Conservation (phyloP, 1,140 invertebrate genomes). For the Brachionus manjavacas region DNA sequence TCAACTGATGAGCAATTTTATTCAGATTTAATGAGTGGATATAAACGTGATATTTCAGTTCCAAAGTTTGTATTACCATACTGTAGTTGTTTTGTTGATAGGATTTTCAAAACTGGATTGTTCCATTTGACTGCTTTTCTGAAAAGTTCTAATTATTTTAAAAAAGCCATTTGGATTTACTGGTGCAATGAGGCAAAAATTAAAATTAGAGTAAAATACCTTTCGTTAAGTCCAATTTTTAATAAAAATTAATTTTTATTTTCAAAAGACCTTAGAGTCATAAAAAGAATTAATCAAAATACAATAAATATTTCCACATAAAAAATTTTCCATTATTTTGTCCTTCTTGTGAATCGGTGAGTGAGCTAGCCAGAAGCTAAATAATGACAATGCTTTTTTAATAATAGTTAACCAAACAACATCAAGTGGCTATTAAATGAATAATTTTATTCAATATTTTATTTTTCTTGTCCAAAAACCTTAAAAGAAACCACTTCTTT, state of each 20-base stretch:
- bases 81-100: neutral
- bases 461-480: constrained; percentile 24
- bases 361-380: neutral
- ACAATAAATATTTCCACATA: neutral
- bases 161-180: no score
- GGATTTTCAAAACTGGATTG: neutral
- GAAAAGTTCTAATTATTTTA: no score
- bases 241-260: neutral
- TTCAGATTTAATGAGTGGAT: neutral
- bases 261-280: neutral
- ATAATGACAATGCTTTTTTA: neutral
- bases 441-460: constrained; percentile 3
- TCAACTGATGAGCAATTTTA: neutral
- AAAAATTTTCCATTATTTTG: neutral
- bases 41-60: neutral
- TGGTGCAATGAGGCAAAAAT: neutral
- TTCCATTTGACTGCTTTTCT: no score
- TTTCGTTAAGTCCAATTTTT: neutral
- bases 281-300: neutral
- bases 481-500: neutral
- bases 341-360: neutral
- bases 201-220: neutral
- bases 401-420: neutral
- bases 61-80: neutral
- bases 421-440: neutral